Evolutionary conservation across 1,140 invertebrate genomes (phyloP).

Genomic region (Limonius californicus): DNA sequence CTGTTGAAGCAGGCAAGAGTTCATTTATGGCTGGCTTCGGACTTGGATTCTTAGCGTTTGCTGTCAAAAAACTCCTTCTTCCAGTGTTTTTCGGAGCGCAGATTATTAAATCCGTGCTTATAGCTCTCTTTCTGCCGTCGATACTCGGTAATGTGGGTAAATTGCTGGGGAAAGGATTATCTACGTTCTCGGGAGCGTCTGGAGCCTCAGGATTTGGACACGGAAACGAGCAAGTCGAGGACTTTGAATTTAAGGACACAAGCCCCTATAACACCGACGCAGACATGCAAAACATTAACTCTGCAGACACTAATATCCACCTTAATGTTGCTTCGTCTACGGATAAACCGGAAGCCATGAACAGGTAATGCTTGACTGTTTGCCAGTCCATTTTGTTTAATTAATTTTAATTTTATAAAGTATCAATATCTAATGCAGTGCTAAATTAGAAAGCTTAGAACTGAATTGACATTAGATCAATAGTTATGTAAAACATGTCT

Average conservation of each 20-base stretch:
- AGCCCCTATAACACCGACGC: slow-evolving; percentile 39
- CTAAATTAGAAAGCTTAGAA: too few relatives aligned
- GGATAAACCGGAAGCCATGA: slow-evolving; percentile 31
- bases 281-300: slow-evolving; percentile 25
- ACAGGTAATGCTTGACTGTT: slow-evolving; percentile 29
- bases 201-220: slow-evolving; percentile 43
- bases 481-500: too few relatives aligned
- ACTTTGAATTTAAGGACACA: slow-evolving; percentile 65
- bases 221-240: slow-evolving; percentile 48
- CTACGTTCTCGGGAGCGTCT: slow-evolving; percentile 50
- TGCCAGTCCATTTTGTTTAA: too few relatives aligned
- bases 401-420: too few relatives aligned
- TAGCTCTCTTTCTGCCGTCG: slow-evolving; percentile 77
- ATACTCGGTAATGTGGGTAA: slow-evolving; percentile 77
- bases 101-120: slow-evolving; percentile 72
- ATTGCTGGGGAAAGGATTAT: slow-evolving; percentile 70
- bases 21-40: slow-evolving; percentile 65
- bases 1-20: slow-evolving; percentile 52
- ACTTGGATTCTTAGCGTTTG: slow-evolving; percentile 70
- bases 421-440: too few relatives aligned
- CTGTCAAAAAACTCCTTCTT: slow-evolving; percentile 74
- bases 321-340: slow-evolving; percentile 26
- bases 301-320: slow-evolving; percentile 22
- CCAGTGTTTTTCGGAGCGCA: slow-evolving; percentile 73
- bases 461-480: too few relatives aligned